Evolutionary conservation across 2,113 vertebrate species (phyloP).

Genomic region (Pachyramphus minor): DNA sequence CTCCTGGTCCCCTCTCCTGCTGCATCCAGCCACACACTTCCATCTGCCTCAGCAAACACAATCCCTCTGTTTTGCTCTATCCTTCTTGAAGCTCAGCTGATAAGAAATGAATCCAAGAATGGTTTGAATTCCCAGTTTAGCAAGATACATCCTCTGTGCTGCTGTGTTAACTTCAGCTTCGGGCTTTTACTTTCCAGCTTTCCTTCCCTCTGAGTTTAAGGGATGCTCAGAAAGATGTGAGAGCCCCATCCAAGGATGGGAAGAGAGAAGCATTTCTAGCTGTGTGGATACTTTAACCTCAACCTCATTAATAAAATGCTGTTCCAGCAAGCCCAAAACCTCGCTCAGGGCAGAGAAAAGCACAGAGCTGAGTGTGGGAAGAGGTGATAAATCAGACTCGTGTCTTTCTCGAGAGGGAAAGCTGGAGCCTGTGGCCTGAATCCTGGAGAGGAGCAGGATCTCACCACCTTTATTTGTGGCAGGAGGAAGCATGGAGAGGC

Average conservation of each 20-base stretch:
- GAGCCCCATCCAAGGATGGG: neutral
- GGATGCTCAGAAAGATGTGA: neutral
- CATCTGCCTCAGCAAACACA: neutral
- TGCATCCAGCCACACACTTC: neutral
- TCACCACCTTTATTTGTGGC: neutral
- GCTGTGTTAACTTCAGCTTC: neutral
- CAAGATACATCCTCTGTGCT: neutral
- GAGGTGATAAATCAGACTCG: neutral
- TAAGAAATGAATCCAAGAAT: neutral
- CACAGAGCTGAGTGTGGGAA: neutral
- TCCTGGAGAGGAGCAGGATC: neutral
- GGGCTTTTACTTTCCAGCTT: neutral
- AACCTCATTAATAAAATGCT: neutral
- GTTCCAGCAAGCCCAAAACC: neutral
- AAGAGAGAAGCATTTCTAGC: neutral
- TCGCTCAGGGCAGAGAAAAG: neutral
- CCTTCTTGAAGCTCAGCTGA: neutral
- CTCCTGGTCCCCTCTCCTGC: rapidly evolving
- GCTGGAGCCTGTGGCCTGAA: neutral
- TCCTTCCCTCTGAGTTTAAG: neutral
- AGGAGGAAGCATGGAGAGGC: neutral
- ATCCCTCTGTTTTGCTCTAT: neutral
- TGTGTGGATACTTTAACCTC: neutral
- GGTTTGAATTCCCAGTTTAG: neutral
- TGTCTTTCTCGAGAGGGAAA: neutral